These are phyloP conservation scores for Cryptus viduatorius DNA, from an alignment of 2,888 invertebrate genomes.

Conservation along the genomic window DNA sequence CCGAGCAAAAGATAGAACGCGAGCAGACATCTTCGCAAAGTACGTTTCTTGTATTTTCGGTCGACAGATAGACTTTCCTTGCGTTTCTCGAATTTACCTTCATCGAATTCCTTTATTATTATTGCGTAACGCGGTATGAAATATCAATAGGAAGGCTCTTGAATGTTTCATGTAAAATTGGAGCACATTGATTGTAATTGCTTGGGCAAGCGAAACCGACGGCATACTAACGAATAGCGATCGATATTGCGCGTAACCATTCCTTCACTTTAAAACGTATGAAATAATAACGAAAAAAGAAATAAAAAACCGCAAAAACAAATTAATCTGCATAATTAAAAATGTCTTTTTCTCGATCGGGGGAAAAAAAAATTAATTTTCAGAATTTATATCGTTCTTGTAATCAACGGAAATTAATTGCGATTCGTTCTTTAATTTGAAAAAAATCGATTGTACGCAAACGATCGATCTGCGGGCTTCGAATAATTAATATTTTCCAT, in stretches of 20 bases:
- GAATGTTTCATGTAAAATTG: neutral
- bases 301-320: too few relatives aligned
- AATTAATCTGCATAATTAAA: too few relatives aligned
- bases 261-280: too few relatives aligned
- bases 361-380: too few relatives aligned
- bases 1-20: conserved; percentile 17
- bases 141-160: neutral
- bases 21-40: conserved; percentile 67
- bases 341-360: too few relatives aligned
- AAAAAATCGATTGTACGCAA: too few relatives aligned
- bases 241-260: neutral
- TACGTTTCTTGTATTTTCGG: conserved; percentile 39
- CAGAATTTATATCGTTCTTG: too few relatives aligned
- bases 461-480: too few relatives aligned
- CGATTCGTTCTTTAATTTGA: too few relatives aligned
- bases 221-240: neutral
- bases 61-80: conserved; percentile 20
- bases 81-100: conserved; percentile 4
- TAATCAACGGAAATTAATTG: too few relatives aligned
- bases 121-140: conserved; percentile 20
- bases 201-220: neutral
- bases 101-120: conserved; percentile 38
- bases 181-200: neutral
- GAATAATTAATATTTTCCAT: too few relatives aligned
- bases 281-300: too few relatives aligned